phyloP scores from a whole-genome alignment of 2,113 vertebrate genomes.

The Terrapene triunguis region DNA sequence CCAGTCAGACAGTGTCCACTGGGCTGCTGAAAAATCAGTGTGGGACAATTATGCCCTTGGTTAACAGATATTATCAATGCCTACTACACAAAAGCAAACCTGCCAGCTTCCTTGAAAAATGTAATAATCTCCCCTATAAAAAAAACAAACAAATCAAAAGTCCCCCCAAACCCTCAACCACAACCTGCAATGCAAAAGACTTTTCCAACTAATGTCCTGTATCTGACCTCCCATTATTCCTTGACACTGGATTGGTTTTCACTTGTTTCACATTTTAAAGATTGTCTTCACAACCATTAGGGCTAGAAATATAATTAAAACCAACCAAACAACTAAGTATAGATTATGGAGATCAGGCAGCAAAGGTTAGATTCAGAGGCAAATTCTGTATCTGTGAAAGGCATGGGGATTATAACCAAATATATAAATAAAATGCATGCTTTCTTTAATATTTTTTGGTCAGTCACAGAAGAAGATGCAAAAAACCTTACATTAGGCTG shows the following conservation, averaged over 20 bases:
- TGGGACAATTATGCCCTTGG: background rate
- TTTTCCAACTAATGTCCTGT: background rate
- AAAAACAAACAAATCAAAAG: background rate
- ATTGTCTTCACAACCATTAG: background rate
- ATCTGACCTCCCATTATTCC: background rate
- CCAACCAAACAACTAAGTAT: background rate
- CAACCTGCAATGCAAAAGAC: background rate
- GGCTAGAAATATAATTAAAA: too few relatives aligned
- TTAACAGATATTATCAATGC: background rate
- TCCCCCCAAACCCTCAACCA: background rate
- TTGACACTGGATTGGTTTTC: background rate
- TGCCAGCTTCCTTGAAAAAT: background rate
- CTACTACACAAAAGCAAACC: background rate
- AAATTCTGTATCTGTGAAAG: background rate
- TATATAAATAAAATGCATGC: background rate
- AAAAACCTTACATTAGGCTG: background rate
- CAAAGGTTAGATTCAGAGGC: background rate
- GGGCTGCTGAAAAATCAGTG: slow-evolving; percentile 22
- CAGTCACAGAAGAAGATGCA: background rate
- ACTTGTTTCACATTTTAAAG: background rate
- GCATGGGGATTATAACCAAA: background rate
- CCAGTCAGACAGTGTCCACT: background rate
- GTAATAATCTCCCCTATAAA: background rate
- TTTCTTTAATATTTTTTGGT: background rate
- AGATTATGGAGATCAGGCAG: background rate